phyloP scores from a whole-genome alignment of 1,140 invertebrate species.

The Acromyrmex heyeri region DNA sequence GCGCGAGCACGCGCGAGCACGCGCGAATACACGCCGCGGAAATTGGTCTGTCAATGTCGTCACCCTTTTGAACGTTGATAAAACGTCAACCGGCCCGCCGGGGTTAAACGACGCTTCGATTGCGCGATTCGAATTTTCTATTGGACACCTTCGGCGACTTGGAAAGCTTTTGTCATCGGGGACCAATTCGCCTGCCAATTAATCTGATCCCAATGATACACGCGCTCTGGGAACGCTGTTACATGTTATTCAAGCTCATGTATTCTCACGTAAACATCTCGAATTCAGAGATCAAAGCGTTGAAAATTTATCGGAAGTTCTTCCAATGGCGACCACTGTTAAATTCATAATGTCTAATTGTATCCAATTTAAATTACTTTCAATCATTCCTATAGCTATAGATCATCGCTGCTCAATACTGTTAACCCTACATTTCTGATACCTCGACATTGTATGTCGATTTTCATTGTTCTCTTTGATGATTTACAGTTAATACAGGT shows the following conservation, averaged over 20 bases:
- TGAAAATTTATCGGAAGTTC: neutral
- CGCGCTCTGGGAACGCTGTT: neutral
- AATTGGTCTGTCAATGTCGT: slow-evolving; percentile 49
- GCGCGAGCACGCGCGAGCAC: neutral
- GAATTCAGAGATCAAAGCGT: neutral
- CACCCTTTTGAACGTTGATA: slow-evolving; percentile 39
- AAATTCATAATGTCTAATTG: no score
- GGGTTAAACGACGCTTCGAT: neutral
- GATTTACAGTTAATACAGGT: no score
- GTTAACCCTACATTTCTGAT: no score
- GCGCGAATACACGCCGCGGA: slow-evolving; percentile 1
- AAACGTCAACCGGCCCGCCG: neutral
- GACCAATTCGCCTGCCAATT: slow-evolving; percentile 28
- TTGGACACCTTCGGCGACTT: slow-evolving; percentile 29
- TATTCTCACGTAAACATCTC: neutral
- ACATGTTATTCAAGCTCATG: neutral
- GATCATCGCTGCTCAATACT: no score
- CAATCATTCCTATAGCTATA: no score
- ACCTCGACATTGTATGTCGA: no score
- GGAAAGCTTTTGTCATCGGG: slow-evolving; percentile 41
- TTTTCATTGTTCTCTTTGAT: no score
- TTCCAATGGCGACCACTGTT: no score
- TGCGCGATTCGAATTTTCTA: slow-evolving; percentile 25
- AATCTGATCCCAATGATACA: slow-evolving; percentile 18
- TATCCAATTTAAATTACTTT: no score